Conservation (phyloP, 2,888 invertebrate species). For the Torymus auratus region DNA sequence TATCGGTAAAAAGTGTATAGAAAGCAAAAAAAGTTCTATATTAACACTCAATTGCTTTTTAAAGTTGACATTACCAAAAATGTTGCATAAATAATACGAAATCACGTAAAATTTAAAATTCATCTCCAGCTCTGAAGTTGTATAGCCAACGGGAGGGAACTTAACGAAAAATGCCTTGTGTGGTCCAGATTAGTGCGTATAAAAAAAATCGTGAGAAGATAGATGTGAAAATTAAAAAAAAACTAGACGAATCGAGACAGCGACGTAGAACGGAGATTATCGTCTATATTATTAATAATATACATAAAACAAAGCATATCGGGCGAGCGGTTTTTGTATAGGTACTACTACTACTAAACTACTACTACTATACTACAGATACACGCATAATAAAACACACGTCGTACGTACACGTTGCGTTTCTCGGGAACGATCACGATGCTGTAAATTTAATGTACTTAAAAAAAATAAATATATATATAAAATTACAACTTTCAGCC, state of each 20-base stretch:
- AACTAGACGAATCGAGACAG: constrained; percentile 4
- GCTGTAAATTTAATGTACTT: constrained; percentile 3
- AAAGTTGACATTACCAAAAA: no score
- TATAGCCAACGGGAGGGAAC: constrained; percentile 52
- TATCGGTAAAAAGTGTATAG: no score
- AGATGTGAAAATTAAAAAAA: no score
- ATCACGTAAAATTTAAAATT: not conserved
- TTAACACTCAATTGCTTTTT: no score
- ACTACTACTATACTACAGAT: no score
- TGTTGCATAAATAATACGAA: no score
- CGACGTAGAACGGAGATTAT: not conserved
- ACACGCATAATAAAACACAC: not conserved
- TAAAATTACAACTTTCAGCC: constrained; percentile 22
- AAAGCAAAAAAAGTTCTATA: no score
- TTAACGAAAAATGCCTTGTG: constrained; percentile 66
- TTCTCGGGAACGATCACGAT: constrained; percentile 10
- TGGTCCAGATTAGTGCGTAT: constrained; percentile 59
- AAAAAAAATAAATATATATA: not conserved
- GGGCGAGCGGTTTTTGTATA: constrained; percentile 27
- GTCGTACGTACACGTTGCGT: constrained; percentile 19
- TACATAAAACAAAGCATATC: constrained; percentile 35
- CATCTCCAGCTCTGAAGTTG: constrained; percentile 15
- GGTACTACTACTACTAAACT: constrained; percentile 7
- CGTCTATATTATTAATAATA: not conserved
- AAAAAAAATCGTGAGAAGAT: constrained; percentile 28